Percentiles rank a stretch among this genome's conserved stretches.
Evolutionary conservation across 1,140 invertebrate genomes (phyloP).

Genomic region (Neodiprion virginianus): DNA sequence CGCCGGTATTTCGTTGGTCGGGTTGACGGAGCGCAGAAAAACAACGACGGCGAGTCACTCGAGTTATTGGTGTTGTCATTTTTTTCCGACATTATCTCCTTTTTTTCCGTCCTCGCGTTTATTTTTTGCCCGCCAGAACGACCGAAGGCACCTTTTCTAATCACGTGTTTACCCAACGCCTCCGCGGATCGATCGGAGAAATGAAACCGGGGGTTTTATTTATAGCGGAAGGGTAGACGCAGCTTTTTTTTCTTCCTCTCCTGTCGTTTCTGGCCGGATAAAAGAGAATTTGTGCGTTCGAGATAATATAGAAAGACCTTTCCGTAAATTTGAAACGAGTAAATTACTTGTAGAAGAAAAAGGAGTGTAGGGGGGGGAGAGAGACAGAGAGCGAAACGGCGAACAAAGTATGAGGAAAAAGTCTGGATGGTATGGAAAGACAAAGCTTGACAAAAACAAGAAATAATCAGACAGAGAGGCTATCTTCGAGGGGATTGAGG

Average conservation of each 20-base stretch:
- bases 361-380: not conserved
- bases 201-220: not conserved
- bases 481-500: conserved; percentile 4
- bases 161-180: not conserved
- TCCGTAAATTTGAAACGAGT: not conserved
- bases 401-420: too few species aligned
- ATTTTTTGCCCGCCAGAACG: not conserved
- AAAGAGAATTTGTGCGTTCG: not conserved
- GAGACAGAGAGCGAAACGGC: not conserved
- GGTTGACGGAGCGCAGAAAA: too few species aligned
- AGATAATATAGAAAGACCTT: not conserved
- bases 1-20: conserved; percentile 13
- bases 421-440: not conserved
- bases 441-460: conserved; percentile 11
- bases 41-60: too few species aligned
- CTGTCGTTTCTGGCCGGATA: not conserved
- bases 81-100: too few species aligned
- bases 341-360: not conserved
- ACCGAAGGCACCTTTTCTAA: not conserved
- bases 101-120: too few species aligned
- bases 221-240: too few species aligned
- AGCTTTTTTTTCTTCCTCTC: too few species aligned
- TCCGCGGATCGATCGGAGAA: not conserved
- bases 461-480: conserved; percentile 14
- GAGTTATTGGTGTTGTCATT: too few species aligned